Conservation (phyloP, 2,888 invertebrate genomes). For the Oasisia sp. region DNA sequence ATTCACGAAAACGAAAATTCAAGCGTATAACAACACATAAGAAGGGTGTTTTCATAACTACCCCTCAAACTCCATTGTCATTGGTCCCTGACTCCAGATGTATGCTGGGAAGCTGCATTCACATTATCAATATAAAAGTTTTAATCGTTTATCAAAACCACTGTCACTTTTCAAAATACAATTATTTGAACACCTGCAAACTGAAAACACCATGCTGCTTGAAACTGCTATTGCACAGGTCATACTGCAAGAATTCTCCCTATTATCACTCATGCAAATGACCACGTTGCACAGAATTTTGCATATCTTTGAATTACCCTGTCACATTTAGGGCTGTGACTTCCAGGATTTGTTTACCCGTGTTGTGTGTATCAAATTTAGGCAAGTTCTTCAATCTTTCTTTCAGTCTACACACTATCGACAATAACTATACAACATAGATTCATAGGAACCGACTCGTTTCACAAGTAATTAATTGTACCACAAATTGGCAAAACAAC, state of each 20-base stretch:
- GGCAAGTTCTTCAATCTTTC: background rate
- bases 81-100: background rate
- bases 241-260: background rate
- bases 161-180: background rate
- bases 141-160: background rate
- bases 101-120: background rate
- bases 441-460: background rate
- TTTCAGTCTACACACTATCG: background rate
- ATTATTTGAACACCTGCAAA: background rate
- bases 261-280: background rate
- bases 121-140: background rate
- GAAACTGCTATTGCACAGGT: background rate
- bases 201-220: background rate
- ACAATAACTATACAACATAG: constrained; percentile 1
- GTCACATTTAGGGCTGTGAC: background rate
- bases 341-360: background rate
- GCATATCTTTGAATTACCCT: background rate
- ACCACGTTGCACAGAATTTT: background rate
- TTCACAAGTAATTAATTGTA: constrained; percentile 1
- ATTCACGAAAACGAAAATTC: background rate
- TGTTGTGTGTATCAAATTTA: background rate
- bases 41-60: background rate
- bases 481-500: background rate
- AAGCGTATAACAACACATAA: background rate
- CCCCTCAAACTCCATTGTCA: background rate